These are phyloP conservation scores for Ctenopoma multispine DNA, from an alignment of 2,797 vertebrate genomes.

Conservation along the genomic window DNA sequence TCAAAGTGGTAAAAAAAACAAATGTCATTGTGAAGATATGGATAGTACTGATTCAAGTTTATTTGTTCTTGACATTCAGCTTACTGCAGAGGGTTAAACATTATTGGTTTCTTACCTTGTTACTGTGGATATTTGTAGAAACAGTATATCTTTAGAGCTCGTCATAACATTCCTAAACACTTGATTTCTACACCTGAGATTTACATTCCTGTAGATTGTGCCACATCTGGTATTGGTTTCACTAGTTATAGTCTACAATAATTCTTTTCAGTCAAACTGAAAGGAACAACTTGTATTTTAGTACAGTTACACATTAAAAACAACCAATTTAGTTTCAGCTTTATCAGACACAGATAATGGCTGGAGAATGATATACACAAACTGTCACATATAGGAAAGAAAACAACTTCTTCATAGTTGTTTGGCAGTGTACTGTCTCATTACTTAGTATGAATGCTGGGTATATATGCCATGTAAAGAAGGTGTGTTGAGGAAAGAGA, in stretches of 20 bases:
- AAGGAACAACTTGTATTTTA: conserved; percentile 4
- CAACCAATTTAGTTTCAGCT: conserved; percentile 15
- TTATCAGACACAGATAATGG: not conserved
- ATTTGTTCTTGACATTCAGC: conserved; percentile 54
- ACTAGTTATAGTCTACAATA: conserved; percentile 1
- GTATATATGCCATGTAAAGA: conserved; percentile 46
- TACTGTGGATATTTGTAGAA: conserved; percentile 37
- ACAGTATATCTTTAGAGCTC: conserved; percentile 1
- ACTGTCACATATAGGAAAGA: not conserved
- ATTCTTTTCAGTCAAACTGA: conserved; percentile 8
- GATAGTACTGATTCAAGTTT: conserved; percentile 48
- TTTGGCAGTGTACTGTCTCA: conserved; percentile 24
- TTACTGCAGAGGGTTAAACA: conserved; percentile 32
- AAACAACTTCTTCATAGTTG: conserved; percentile 14
- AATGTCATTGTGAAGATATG: conserved; percentile 47
- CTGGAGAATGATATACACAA: not conserved
- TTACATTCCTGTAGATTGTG: conserved; percentile 14
- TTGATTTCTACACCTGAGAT: conserved; percentile 8
- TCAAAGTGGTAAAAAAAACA: conserved; percentile 45
- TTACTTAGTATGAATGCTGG: conserved; percentile 27
- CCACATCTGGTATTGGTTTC: conserved; percentile 3
- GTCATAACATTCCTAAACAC: conserved; percentile 15
- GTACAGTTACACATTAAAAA: conserved; percentile 17
- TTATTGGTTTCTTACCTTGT: conserved; percentile 18
- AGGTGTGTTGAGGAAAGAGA: conserved; percentile 46